A percentile compares a stretch with the other conserved stretches of the same genome.
Evolutionary conservation across 2,797 vertebrate genomes (phyloP).

Genomic region (Monodelphis domestica): DNA sequence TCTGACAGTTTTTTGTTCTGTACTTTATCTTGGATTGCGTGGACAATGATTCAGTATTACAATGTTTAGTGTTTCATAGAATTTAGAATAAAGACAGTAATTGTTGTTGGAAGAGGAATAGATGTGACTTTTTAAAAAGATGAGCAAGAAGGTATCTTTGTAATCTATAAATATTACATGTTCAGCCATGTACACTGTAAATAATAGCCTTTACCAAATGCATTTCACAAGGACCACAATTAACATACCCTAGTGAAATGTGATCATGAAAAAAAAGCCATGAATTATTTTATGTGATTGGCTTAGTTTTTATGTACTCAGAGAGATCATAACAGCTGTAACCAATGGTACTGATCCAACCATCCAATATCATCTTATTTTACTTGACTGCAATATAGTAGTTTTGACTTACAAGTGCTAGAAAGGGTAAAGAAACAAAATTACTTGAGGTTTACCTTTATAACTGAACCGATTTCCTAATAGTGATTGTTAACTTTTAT

Average conservation of each 20-base stretch:
- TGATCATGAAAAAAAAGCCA: slow-evolving; percentile 80
- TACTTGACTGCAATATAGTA: slow-evolving; percentile 77
- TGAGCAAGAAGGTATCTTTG: slow-evolving; percentile 86
- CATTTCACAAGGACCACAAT: slow-evolving; percentile 85
- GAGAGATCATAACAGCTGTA: slow-evolving; percentile 81
- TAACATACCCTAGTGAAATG: slow-evolving; percentile 82
- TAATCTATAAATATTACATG: slow-evolving; percentile 87
- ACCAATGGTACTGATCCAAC: slow-evolving; percentile 82
- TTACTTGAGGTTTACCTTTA: slow-evolving; percentile 87
- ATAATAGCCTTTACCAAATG: slow-evolving; percentile 89
- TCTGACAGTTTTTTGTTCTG: neutral
- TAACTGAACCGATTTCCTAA: slow-evolving; percentile 83
- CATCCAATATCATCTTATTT: slow-evolving; percentile 75
- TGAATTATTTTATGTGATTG: slow-evolving; percentile 79
- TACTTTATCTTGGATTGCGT: neutral
- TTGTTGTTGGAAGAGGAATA: too few relatives aligned
- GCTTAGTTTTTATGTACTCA: slow-evolving; percentile 80
- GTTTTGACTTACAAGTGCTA: slow-evolving; percentile 70
- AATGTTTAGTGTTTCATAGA: neutral
- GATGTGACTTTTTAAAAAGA: too few relatives aligned
- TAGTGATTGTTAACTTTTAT: slow-evolving; percentile 84
- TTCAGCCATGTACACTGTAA: slow-evolving; percentile 88
- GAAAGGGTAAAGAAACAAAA: slow-evolving; percentile 76
- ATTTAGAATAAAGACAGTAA: neutral
- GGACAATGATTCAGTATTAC: neutral